Percentiles rank a stretch among this genome's conserved stretches.
These are phyloP conservation scores for Patella depressa DNA, from an alignment of 2,888 invertebrate genomes.

Conservation along the genomic window DNA sequence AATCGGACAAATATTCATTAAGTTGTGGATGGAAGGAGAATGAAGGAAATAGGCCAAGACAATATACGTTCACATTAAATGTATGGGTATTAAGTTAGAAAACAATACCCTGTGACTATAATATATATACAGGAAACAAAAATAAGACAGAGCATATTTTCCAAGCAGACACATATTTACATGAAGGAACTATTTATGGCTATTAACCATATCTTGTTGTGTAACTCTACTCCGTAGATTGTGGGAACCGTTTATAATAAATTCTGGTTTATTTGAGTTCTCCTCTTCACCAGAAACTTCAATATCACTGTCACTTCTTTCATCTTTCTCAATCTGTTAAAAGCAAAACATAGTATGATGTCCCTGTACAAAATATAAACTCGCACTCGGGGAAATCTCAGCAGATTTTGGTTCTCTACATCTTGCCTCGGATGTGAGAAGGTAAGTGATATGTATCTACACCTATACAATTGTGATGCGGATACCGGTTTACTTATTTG, in stretches of 20 bases:
- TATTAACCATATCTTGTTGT: background rate
- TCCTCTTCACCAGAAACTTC: constrained; percentile 16
- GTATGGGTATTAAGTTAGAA: background rate
- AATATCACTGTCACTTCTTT: constrained; percentile 18
- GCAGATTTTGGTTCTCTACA: no score
- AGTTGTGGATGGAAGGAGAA: no score
- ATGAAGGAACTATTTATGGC: background rate
- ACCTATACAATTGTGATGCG: no score
- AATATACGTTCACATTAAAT: no score
- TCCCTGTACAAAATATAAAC: background rate
- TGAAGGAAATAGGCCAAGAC: no score
- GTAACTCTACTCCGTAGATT: background rate
- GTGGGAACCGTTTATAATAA: no score
- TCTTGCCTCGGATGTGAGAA: background rate
- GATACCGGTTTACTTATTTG: background rate
- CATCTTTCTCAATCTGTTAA: constrained; percentile 18
- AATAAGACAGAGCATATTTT: background rate
- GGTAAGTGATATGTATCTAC: no score
- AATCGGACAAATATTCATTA: no score
- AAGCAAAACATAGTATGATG: background rate
- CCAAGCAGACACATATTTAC: background rate
- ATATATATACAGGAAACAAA: background rate
- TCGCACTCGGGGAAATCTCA: no score
- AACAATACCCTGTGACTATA: background rate
- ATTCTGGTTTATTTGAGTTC: background rate